Base-by-base conservation (phyloP, 2,888 invertebrate genomes). In the Brachyptera putata region DNA sequence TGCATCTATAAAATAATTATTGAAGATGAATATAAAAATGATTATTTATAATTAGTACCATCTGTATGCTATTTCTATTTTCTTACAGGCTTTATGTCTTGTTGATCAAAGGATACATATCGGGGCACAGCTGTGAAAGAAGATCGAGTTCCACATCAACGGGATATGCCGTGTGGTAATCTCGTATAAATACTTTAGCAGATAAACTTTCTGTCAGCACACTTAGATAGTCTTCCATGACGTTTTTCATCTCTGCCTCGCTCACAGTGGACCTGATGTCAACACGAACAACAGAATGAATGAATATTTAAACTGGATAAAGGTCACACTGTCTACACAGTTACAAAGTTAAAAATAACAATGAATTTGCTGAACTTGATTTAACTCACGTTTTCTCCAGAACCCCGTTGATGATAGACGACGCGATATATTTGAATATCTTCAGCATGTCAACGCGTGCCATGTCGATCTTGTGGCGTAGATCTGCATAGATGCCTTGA, bases 51-150 rank as follows among this genome's bases (percentile, higher is more conserved):
- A n/a, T n/a, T n/a, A n/a, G n/a, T n/a, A n/a, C n/a, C n/a, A n/a
- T n/a, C n/a, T n/a, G n/a, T n/a, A n/a, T n/a, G n/a, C n/a, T n/a
- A n/a, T n/a, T n/a, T n/a, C n/a, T n/a, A n/a, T n/a, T n/a, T n/a
- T n/a, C n/a, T n/a, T n/a, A n/a, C n/a, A n/a, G n/a, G n/a, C n/a
- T n/a, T n/a, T n/a, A n/a, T n/a, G n/a, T n/a, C n/a, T n/a, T n/a
- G n/a, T n/a, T n/a, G n/a, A n/a, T n/a, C n/a, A n/a, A n/a, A 82
- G 82, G 84, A 84, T 83, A 88, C 86, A 89, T 76, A 41, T 84
- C 82, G 13, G 84, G 81, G 67, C 82, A 86, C 0, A 82, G 78
- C 65, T 83, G 80, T 3, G 78, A 73, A 37, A 89, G 70, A 67
- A 81, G 72, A 41, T 84, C 81, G n/a, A 89, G 70, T 70, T 90